A percentile compares a stretch with the other conserved stretches of the same genome.
Conservation (phyloP, 2,888 invertebrate genomes). For the Azorinus chamasolen region DNA sequence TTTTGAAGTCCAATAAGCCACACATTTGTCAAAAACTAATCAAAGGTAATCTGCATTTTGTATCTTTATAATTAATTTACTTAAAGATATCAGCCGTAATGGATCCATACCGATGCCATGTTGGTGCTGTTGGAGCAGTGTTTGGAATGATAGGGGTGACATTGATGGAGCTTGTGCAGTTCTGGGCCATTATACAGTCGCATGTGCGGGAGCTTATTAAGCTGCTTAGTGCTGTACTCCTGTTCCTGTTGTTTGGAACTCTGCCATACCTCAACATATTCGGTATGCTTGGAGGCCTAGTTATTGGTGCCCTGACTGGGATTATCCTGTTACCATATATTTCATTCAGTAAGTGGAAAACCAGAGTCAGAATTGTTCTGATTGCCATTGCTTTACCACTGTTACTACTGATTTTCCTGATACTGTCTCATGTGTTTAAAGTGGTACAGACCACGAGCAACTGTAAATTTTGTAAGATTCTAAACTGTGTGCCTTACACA, state of each 20-base stretch:
- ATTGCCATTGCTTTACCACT: conserved; percentile 51
- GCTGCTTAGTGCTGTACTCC: conserved; percentile 47
- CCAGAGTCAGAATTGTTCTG: conserved; percentile 55
- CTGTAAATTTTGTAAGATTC: conserved; percentile 62
- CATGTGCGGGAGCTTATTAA: conserved; percentile 69
- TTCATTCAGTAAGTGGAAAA: conserved; percentile 71
- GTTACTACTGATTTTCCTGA: conserved; percentile 49
- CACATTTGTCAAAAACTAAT: no score
- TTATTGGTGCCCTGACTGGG: conserved; percentile 72
- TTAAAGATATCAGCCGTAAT: conserved; percentile 73
- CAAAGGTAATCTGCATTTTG: no score
- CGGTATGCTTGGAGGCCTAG: conserved; percentile 70
- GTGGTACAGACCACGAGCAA: conserved; percentile 66
- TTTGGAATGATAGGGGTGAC: conserved; percentile 75
- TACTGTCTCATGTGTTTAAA: conserved; percentile 64
- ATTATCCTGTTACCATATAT: conserved; percentile 78
- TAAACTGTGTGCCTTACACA: conserved; percentile 75
- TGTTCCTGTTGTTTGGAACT: conserved; percentile 71
- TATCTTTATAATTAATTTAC: no score
- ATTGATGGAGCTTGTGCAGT: conserved; percentile 75
- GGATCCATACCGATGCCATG: conserved; percentile 71
- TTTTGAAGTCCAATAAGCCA: no score
- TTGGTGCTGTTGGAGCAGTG: conserved; percentile 74
- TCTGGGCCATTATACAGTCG: conserved; percentile 72
- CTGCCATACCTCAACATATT: conserved; percentile 74